Evolutionary conservation across 2,113 vertebrate genomes (phyloP), one percentile per base, ranked within the genome.

Genomic region (Uria lomvia): DNA sequence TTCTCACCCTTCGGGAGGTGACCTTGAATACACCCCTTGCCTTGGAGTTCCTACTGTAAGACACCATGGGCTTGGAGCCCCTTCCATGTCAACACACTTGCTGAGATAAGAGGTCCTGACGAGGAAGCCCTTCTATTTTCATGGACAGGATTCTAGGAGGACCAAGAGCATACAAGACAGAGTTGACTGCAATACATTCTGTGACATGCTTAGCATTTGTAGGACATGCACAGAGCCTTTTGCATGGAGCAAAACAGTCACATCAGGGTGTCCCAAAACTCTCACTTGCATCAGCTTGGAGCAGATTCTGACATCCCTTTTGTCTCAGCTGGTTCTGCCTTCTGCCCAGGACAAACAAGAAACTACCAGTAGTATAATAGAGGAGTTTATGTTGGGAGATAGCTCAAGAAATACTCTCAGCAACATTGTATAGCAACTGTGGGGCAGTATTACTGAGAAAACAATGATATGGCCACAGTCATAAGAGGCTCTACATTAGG

Each of bases 181-280:
- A 38, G 26, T 4, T 67, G 40, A 56, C 55, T 32, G 36, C 19
- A 40, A 80, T 34, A 50, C 45, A 29, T 1, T 40, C 23, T 10
- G 38, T 56, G 43, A 55, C 0, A 0, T 9, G 23, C 20, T 88
- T 24, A 62, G 63, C 45, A 42, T 60, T 73, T 56, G n/a, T 14
- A 71, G 62, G 62, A 84, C 12, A 27, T 2, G 6, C 36, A 62
- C 1, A 79, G 34, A 89, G 22, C 26, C 32, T 68, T 72, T 12
- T 56, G 13, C 40, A 14, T 6, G 15, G 79, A 95, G 50, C 23
- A 77, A 17, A 27, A 5, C 7, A 9, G 47, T 63, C n/a, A 42
- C 6, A 0, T 52, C 59, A 18, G n/a, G 0, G 0, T 27, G 32
- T 52, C 68, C 20, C 3, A 2, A 5, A 24, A 8, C 23, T 36